A percentile compares a stretch with the other conserved stretches of the same genome.
Evolutionary conservation across 2,888 invertebrate genomes (phyloP).

Genomic region (Caenorhabditis virilis): DNA sequence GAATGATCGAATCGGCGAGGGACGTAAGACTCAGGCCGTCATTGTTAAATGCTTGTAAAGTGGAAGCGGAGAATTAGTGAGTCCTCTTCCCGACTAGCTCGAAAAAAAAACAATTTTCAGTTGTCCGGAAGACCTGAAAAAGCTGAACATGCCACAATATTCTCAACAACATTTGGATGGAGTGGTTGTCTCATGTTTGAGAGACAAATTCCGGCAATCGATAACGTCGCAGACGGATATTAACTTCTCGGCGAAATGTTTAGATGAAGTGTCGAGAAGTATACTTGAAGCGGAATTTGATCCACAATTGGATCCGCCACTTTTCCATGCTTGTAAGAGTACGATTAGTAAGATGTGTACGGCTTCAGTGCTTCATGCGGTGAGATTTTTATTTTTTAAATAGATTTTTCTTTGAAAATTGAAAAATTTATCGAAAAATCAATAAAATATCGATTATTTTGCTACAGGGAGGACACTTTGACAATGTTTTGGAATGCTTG

Average conservation of each 20-base stretch:
- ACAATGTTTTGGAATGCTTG: constrained; percentile 84
- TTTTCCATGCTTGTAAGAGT: constrained; percentile 78
- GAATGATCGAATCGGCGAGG: constrained; percentile 63
- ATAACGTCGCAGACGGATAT: constrained; percentile 38
- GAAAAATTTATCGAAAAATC: background rate
- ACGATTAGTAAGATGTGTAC: constrained; percentile 53
- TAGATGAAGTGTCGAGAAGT: constrained; percentile 44
- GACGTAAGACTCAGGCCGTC: constrained; percentile 89
- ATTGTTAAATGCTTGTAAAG: constrained; percentile 80
- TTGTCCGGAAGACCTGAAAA: constrained; percentile 61
- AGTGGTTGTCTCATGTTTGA: constrained; percentile 59
- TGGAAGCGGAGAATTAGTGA: constrained; percentile 71
- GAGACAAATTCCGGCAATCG: constrained; percentile 59
- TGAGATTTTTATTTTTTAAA: background rate
- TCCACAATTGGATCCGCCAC: constrained; percentile 85
- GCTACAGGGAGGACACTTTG: constrained; percentile 56
- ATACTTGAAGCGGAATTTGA: constrained; percentile 77
- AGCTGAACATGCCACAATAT: constrained; percentile 57
- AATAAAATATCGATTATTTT: background rate
- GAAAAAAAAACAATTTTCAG: constrained; percentile 33
- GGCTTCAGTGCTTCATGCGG: constrained; percentile 42
- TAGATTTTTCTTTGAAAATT: too few relatives aligned
- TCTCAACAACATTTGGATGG: constrained; percentile 56
- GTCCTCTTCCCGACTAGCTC: constrained; percentile 34
- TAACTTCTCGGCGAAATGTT: constrained; percentile 34